Percentiles rank a stretch among this genome's conserved stretches.
Evolutionary conservation across 2,113 vertebrate genomes (phyloP).

Genomic region (Gambusia affinis): DNA sequence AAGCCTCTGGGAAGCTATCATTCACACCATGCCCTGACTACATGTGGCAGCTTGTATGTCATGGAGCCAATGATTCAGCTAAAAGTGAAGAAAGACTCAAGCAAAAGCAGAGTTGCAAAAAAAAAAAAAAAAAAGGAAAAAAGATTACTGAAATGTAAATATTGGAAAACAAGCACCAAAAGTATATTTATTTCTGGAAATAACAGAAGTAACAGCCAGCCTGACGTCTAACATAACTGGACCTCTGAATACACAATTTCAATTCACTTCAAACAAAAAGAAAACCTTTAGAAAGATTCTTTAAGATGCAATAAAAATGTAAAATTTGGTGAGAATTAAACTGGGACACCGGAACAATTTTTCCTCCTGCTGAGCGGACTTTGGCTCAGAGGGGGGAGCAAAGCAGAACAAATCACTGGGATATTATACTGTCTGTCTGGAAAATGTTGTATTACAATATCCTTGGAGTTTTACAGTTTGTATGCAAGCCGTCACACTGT

Average conservation of each 20-base stretch:
- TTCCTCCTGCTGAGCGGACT: too few species aligned
- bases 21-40: constrained; percentile 27
- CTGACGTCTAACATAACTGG: too few species aligned
- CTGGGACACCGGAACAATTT: too few species aligned
- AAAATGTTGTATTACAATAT: constrained; percentile 14
- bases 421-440: constrained; percentile 25
- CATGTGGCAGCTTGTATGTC: constrained; percentile 41
- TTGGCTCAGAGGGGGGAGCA: too few species aligned
- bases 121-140: constrained; percentile 1
- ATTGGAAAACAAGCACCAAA: not conserved
- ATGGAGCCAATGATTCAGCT: constrained; percentile 33
- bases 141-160: not conserved
- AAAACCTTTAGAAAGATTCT: not conserved
- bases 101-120: not conserved
- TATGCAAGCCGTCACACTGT: constrained; percentile 47
- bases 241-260: too few species aligned
- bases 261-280: not conserved
- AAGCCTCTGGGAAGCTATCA: constrained; percentile 53
- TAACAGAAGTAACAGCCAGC: not conserved
- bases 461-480: constrained; percentile 30
- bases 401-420: not conserved
- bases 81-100: not conserved
- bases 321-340: not conserved
- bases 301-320: not conserved
- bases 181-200: not conserved